phyloP scores from a whole-genome alignment of 2,888 invertebrate genomes.

The Cacoxenus indagator region DNA sequence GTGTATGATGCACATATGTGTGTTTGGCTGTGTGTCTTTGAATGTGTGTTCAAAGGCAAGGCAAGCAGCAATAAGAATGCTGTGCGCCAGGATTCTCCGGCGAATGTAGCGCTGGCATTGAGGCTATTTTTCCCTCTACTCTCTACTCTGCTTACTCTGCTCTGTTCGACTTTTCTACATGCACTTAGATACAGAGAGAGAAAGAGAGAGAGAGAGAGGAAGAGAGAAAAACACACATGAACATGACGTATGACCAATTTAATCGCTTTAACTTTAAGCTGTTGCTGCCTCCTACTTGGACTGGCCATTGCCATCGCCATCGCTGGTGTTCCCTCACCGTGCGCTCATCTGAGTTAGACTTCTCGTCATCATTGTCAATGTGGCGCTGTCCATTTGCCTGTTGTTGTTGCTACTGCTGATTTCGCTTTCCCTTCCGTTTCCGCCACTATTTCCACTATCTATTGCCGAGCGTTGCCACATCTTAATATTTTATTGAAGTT shows the following conservation, averaged over 20 bases:
- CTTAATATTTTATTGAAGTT: not conserved
- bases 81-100: no score
- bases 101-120: no score
- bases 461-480: no score
- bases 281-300: not conserved
- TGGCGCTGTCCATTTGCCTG: no score
- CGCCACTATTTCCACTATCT: no score
- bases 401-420: not conserved
- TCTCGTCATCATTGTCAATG: not conserved
- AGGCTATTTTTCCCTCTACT: no score
- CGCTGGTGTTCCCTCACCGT: not conserved
- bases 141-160: not conserved
- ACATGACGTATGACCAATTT: slow-evolving; percentile 36
- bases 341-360: no score
- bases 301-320: not conserved
- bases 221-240: slow-evolving; percentile 5
- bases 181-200: no score
- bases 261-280: slow-evolving; percentile 19
- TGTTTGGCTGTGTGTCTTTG: not conserved
- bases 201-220: no score
- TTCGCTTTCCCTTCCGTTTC: not conserved
- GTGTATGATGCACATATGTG: not conserved
- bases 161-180: not conserved
- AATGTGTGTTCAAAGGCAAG: no score
- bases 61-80: no score